Evolutionary conservation across 2,113 vertebrate genomes (phyloP).

Genomic region (Caracal caracal): DNA sequence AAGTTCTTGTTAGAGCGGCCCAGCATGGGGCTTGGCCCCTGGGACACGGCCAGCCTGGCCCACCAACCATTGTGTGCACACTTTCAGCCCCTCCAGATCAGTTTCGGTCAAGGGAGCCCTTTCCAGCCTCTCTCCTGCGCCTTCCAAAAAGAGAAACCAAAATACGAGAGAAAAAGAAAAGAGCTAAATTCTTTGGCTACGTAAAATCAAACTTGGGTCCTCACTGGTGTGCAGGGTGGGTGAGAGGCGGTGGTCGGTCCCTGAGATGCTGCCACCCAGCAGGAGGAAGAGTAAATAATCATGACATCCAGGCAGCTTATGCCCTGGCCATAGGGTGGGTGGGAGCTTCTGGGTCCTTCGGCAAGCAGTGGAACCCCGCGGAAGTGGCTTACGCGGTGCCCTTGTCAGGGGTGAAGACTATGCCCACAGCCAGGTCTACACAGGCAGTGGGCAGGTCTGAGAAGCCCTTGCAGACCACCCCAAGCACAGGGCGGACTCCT

Average conservation of each 20-base stretch:
- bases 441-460: neutral
- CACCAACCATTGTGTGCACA: neutral
- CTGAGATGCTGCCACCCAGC: neutral
- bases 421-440: neutral
- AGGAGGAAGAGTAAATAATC: neutral
- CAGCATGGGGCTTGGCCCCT: neutral
- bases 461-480: neutral
- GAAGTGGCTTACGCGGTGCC: neutral
- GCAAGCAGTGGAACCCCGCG: neutral
- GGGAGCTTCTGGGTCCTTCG: neutral
- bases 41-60: neutral
- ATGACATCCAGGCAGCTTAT: neutral
- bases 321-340: neutral
- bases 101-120: neutral
- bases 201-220: neutral
- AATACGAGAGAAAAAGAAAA: conserved; percentile 38
- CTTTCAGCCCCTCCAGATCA: neutral
- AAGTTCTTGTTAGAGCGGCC: conserved; percentile 65
- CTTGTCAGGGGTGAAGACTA: no score
- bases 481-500: neutral
- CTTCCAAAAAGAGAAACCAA: conserved; percentile 31
- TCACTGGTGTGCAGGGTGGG: neutral
- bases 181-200: neutral
- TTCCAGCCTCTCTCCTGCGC: neutral
- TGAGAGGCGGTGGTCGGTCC: neutral